phyloP scores from a whole-genome alignment of 1,140 invertebrate genomes.

The Coboldia fuscipes region DNA sequence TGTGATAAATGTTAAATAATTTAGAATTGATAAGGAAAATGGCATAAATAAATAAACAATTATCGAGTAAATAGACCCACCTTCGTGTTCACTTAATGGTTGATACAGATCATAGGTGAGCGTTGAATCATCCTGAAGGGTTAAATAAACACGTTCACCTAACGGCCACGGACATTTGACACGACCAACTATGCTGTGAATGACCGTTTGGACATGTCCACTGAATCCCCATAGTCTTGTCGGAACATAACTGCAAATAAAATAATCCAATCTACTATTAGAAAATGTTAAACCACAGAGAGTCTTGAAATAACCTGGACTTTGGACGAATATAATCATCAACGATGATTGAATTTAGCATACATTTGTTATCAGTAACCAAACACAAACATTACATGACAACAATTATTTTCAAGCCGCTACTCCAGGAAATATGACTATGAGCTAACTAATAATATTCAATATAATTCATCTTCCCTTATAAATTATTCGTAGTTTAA shows the following conservation, averaged over 20 bases:
- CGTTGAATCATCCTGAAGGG: slow-evolving; percentile 60
- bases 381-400: background rate
- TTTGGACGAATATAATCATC: background rate
- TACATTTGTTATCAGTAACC: background rate
- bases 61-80: slow-evolving; percentile 18
- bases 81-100: slow-evolving; percentile 42
- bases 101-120: slow-evolving; percentile 84
- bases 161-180: slow-evolving; percentile 68
- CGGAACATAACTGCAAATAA: slow-evolving; percentile 57
- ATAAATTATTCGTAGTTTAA: too few species aligned
- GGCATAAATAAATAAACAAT: background rate
- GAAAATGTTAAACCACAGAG: too few species aligned
- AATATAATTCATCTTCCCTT: too few species aligned
- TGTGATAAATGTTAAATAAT: background rate
- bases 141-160: slow-evolving; percentile 52
- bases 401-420: too few species aligned
- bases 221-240: slow-evolving; percentile 85
- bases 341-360: background rate
- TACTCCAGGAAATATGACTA: too few species aligned
- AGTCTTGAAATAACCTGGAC: background rate
- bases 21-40: background rate
- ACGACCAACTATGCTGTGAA: slow-evolving; percentile 74
- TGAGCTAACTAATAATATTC: too few species aligned
- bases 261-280: too few species aligned
- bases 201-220: slow-evolving; percentile 78